phyloP scores from a whole-genome alignment of 2,888 invertebrate genomes.

The Listrodromus nycthemerus region DNA sequence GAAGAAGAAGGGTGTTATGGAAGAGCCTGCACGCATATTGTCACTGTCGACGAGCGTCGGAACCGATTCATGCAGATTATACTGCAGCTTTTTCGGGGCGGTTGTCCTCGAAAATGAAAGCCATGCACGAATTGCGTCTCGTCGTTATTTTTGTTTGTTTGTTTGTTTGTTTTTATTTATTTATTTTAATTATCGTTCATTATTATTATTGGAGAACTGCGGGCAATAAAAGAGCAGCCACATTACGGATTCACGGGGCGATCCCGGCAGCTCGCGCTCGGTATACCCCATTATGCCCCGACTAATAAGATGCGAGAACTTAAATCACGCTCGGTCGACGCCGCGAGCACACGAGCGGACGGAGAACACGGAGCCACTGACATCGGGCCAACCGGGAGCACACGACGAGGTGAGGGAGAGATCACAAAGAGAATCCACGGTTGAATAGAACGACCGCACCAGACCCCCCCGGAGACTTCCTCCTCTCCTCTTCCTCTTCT shows the following conservation, averaged over 20 bases:
- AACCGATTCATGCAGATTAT: slow-evolving; percentile 79
- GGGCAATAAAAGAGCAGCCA: slow-evolving; percentile 71
- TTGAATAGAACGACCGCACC: slow-evolving; percentile 68
- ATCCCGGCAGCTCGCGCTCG: slow-evolving; percentile 72
- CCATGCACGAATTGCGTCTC: slow-evolving; percentile 55
- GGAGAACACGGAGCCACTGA: slow-evolving; percentile 1
- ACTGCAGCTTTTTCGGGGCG: slow-evolving; percentile 28
- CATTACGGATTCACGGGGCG: slow-evolving; percentile 83
- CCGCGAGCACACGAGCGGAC: slow-evolving; percentile 47
- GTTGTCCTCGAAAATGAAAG: slow-evolving; percentile 28
- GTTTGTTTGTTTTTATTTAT: no score
- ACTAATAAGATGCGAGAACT: slow-evolving; percentile 75
- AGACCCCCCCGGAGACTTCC: background rate
- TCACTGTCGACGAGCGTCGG: slow-evolving; percentile 67
- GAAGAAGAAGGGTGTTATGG: slow-evolving; percentile 18
- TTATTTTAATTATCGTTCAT: slow-evolving; percentile 43
- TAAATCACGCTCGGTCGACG: slow-evolving; percentile 72
- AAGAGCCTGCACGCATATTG: slow-evolving; percentile 28
- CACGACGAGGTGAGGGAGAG: slow-evolving; percentile 20
- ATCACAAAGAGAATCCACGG: slow-evolving; percentile 56
- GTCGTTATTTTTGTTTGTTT: background rate
- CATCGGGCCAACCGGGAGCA: slow-evolving; percentile 1
- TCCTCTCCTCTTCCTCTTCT: background rate
- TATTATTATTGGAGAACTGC: slow-evolving; percentile 62
- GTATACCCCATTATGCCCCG: slow-evolving; percentile 69